Conservation (phyloP, 2,888 invertebrate species). For the Scaptomyza caliginosa region DNA sequence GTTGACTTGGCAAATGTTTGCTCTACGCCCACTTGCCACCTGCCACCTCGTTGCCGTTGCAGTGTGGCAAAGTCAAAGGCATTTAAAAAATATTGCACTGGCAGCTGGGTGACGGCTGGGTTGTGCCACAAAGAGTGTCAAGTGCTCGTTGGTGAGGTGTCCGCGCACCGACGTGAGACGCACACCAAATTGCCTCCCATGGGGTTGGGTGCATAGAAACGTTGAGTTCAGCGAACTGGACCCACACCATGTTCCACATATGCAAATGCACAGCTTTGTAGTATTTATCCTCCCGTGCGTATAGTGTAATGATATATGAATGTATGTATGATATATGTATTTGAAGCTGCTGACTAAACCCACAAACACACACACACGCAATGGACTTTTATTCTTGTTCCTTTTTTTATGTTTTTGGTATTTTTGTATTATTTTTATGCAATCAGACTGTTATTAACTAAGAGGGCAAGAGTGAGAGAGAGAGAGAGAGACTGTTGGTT, state of each 20-base stretch:
- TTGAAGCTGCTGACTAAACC: conserved; percentile 10
- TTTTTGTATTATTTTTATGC: conserved; percentile 30
- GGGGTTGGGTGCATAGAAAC: neutral
- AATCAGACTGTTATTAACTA: conserved; percentile 39
- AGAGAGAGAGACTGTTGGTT: conserved; percentile 5
- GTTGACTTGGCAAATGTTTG: conserved; percentile 53
- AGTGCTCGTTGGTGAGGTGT: conserved; percentile 59
- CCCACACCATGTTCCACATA: conserved; percentile 21
- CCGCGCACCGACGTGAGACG: conserved; percentile 39
- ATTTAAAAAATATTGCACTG: conserved; percentile 57
- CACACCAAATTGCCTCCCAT: conserved; percentile 62
- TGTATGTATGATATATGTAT: too few relatives aligned
- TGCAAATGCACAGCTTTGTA: conserved; percentile 16
- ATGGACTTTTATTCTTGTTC: conserved; percentile 10
- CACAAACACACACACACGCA: conserved; percentile 35
- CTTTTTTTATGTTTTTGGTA: neutral
- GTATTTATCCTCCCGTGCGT: conserved; percentile 1
- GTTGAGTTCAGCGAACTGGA: conserved; percentile 64
- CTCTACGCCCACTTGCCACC: conserved; percentile 44
- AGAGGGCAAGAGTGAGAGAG: neutral
- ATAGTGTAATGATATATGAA: conserved; percentile 38
- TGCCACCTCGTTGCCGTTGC: conserved; percentile 10
- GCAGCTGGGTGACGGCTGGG: conserved; percentile 27
- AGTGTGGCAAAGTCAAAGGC: conserved; percentile 50
- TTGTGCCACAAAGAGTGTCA: conserved; percentile 66